phyloP scores from a whole-genome alignment of 2,113 vertebrate genomes.

The Regulus satrapa region DNA sequence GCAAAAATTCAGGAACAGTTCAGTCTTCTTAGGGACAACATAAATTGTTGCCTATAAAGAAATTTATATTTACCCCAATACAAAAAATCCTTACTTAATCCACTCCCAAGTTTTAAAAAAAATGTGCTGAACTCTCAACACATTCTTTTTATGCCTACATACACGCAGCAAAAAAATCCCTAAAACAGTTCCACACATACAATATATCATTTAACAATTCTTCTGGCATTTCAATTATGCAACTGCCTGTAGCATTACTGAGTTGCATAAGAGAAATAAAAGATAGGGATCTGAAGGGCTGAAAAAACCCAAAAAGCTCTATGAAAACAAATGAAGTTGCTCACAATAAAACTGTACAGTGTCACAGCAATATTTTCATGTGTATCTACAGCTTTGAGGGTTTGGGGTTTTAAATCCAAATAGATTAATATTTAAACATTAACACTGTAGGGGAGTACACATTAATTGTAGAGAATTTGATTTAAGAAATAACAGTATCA shows the following conservation, averaged over 20 bases:
- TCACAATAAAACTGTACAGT: neutral
- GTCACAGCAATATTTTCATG: neutral
- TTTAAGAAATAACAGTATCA: neutral
- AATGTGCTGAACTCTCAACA: neutral
- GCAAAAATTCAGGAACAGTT: neutral
- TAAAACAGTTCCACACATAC: neutral
- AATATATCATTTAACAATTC: neutral
- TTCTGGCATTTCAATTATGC: constrained; percentile 5
- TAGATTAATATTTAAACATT: neutral
- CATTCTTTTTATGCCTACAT: neutral
- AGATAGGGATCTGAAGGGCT: neutral
- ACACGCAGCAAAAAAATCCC: neutral
- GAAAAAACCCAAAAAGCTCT: neutral
- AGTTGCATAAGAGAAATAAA: neutral
- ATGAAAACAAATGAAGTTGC: neutral
- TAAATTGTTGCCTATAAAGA: neutral
- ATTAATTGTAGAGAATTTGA: neutral
- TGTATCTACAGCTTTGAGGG: neutral
- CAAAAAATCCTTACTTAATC: neutral
- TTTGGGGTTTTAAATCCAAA: neutral
- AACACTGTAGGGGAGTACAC: neutral
- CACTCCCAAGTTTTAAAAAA: neutral
- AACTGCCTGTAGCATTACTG: constrained; percentile 21
- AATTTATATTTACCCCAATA: neutral
- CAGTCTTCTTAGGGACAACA: neutral